Evolutionary conservation across 2,797 vertebrate species (phyloP).

Genomic region (Neopelma chrysocephalum): DNA sequence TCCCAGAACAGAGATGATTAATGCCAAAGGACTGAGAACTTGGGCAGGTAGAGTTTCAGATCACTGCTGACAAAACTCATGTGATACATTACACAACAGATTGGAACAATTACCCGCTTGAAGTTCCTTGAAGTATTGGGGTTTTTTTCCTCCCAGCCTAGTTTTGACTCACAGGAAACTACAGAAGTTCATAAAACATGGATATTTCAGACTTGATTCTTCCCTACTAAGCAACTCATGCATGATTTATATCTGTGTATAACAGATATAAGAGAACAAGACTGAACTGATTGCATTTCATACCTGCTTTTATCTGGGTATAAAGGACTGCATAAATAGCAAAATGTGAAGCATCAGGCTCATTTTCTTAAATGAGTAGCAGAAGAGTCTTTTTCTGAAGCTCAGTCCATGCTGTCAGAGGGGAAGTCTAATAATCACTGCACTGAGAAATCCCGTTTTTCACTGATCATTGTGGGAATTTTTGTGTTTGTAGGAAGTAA

Average conservation of each 20-base stretch:
- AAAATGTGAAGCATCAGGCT: background rate
- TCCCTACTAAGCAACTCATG: constrained; percentile 18
- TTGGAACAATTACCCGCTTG: background rate
- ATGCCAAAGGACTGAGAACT: background rate
- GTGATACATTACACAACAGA: background rate
- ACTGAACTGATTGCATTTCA: constrained; percentile 40
- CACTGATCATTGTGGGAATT: background rate
- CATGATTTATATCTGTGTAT: constrained; percentile 45
- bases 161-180: constrained; percentile 16
- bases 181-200: background rate
- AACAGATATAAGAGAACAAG: constrained; percentile 42
- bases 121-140: background rate
- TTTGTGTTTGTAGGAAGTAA: background rate
- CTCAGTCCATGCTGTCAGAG: background rate
- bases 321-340: constrained; percentile 9
- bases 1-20: background rate
- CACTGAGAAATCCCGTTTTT: background rate
- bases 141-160: background rate
- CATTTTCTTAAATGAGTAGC: constrained; percentile 16
- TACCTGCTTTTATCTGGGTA: constrained; percentile 42
- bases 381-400: background rate
- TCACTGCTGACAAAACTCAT: background rate
- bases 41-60: background rate
- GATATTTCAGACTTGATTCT: constrained; percentile 18
- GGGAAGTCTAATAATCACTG: background rate